phyloP scores from a whole-genome alignment of 2,888 invertebrate genomes.

The Glaucopsyche alexis region DNA sequence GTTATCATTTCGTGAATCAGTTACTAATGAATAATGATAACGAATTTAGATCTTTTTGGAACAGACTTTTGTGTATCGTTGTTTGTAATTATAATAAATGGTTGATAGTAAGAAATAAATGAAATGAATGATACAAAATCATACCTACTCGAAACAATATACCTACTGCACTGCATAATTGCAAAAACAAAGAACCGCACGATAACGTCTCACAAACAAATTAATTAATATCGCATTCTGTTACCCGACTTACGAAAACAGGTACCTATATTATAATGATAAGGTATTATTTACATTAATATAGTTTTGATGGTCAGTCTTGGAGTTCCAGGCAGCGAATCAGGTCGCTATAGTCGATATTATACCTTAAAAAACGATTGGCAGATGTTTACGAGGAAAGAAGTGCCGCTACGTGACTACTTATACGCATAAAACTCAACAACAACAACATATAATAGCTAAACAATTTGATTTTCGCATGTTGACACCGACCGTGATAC shows the following conservation, averaged over 20 bases:
- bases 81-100: no score
- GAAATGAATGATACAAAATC: not conserved
- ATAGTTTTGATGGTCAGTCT: no score
- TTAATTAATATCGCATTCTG: not conserved
- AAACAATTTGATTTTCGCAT: slow-evolving; percentile 1
- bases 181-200: not conserved
- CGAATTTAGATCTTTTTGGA: no score
- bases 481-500: slow-evolving; percentile 41
- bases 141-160: slow-evolving; percentile 2
- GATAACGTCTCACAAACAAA: slow-evolving; percentile 14
- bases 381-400: no score
- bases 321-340: not conserved
- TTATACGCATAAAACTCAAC: not conserved
- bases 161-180: not conserved
- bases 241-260: not conserved
- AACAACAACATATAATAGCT: not conserved
- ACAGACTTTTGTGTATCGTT: no score
- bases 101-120: not conserved
- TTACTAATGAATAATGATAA: no score
- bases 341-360: no score
- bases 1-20: no score
- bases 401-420: not conserved
- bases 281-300: not conserved
- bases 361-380: no score
- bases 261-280: not conserved